Evolutionary conservation across 2,113 vertebrate species (phyloP), one percentile per base, ranked within the genome.

Genomic region (Perca schrenkii): DNA sequence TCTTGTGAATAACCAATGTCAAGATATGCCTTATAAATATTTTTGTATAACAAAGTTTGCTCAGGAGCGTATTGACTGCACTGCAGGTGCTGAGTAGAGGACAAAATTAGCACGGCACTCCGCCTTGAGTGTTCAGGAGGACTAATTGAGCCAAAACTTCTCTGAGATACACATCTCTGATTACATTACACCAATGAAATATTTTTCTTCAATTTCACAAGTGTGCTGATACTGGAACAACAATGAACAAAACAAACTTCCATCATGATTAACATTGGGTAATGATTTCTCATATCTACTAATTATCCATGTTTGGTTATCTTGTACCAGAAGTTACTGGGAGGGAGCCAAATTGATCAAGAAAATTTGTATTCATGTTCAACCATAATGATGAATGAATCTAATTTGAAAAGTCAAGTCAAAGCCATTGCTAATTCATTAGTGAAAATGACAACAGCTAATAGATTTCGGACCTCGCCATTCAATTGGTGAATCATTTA

Each of bases 291-390:
- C 77, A 78, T 85, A 88, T 89, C 86, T 83, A 66, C 77, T 80
- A 89, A 93, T 93, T 89, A 89, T 88, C 85, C 82, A 70, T 84
- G 88, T 94, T 88, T 91, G 85, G 89, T 90, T 93, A 91, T 91
- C 87, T 86, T 50, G 64, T 74, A 79, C 50, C 69, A 90, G 77
- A 84, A 84, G 83, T 86, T 82, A 92, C 83, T 84, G 85, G 86
- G 86, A 91, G 73, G 72, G 57, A 78, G 87, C 66, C 61, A 91
- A 89, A 87, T 77, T 91, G 85, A 90, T 94, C 60, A 1, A 3
- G 21, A 62, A 88, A 79, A 88, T 90, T 79, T 82, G 50, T 84
- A 81, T 90, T 85, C 43, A 84, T 88, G 91, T 85, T 67, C 31
- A 74, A 63, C 43, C 81, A 47, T 65, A 70, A 86, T 89, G 78